Conservation (phyloP, 2,113 vertebrate genomes). For the Ailurus styani region DNA sequence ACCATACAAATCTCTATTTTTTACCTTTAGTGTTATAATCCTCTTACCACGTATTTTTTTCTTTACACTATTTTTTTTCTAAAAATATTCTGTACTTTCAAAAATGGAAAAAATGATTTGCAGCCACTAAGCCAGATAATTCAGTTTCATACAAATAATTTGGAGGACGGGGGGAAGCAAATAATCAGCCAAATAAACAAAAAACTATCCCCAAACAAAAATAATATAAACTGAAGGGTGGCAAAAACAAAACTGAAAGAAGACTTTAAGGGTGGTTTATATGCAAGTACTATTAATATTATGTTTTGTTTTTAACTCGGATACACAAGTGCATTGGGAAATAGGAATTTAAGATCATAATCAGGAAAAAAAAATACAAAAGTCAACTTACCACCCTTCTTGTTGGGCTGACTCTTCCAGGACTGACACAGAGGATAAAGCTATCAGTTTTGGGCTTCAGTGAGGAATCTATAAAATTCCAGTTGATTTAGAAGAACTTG, state of each 20-base stretch:
- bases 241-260: not conserved
- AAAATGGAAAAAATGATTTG: not conserved
- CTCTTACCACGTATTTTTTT: not conserved
- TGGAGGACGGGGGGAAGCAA: not conserved
- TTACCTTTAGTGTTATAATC: not conserved
- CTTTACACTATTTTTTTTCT: not conserved
- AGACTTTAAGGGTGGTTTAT: not conserved
- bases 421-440: conserved; percentile 22
- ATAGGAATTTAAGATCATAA: conserved; percentile 10
- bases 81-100: conserved; percentile 6
- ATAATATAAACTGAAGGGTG: not conserved
- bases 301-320: not conserved
- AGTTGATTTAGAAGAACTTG: not conserved
- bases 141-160: conserved; percentile 1
- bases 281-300: not conserved
- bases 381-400: not conserved
- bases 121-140: not conserved
- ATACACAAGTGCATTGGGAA: not conserved
- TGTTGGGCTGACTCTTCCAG: not conserved
- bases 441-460: not conserved
- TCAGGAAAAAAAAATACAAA: conserved; percentile 5
- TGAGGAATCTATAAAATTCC: conserved; percentile 16
- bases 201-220: not conserved
- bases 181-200: not conserved
- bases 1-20: not conserved